Conservation (phyloP, 2,888 invertebrate species). For the Meandrusa payeni region DNA sequence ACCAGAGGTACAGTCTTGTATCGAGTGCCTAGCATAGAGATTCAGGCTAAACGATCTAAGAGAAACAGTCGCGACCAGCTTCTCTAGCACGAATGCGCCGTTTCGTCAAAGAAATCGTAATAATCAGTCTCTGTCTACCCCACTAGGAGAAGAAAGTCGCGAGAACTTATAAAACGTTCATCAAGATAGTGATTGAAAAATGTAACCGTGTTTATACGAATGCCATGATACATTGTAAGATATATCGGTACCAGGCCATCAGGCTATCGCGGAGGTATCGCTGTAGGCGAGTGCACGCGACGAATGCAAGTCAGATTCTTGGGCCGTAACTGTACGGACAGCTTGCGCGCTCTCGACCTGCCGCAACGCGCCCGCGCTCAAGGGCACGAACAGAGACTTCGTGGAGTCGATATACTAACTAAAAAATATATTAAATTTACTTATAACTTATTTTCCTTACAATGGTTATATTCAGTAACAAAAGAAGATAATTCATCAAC, state of each 20-base stretch:
- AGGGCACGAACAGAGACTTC: conserved; percentile 47
- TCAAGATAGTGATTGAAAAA: conserved; percentile 1
- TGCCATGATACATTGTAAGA: background rate
- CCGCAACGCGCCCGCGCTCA: conserved; percentile 67
- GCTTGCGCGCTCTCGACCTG: conserved; percentile 53
- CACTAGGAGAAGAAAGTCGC: too few relatives aligned
- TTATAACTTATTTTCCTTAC: too few relatives aligned
- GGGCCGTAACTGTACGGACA: conserved; percentile 33
- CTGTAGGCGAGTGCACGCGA: conserved; percentile 25
- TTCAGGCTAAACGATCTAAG: too few relatives aligned
- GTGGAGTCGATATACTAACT: conserved; percentile 35
- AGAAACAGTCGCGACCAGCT: too few relatives aligned
- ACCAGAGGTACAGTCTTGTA: too few relatives aligned
- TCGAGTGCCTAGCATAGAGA: too few relatives aligned
- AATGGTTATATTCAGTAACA: too few relatives aligned
- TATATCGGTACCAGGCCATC: conserved; percentile 12
- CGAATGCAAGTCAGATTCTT: conserved; percentile 30
- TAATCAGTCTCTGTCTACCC: too few relatives aligned
- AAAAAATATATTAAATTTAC: background rate
- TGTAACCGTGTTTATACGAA: background rate
- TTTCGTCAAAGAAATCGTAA: too few relatives aligned
- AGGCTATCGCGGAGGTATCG: conserved; percentile 1
- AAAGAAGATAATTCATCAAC: too few relatives aligned
- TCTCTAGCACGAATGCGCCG: too few relatives aligned
- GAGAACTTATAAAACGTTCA: conserved; percentile 6